These are phyloP conservation scores for Porites divaricata DNA, from an alignment of 92 coral and sea anemone genomes.

Conservation along the genomic window DNA sequence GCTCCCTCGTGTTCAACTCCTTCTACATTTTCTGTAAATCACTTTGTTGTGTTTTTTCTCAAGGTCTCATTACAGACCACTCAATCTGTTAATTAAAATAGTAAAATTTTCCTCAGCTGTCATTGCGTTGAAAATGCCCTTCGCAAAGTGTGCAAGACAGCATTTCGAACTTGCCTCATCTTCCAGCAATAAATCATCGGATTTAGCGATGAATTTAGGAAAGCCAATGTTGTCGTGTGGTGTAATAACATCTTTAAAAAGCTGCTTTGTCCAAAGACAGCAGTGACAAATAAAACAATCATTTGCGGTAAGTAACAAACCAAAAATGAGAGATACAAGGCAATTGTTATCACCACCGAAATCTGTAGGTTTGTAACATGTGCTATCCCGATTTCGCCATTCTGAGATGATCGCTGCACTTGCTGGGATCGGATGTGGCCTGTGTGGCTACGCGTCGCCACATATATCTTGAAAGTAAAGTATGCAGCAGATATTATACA, in stretches of 20 bases:
- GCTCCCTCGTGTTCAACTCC: too few species aligned
- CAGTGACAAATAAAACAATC: not conserved
- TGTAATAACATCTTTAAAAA: not conserved
- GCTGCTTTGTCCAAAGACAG: not conserved
- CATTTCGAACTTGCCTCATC: constrained; percentile 2
- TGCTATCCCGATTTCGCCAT: not conserved
- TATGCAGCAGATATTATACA: not conserved
- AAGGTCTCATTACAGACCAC: too few species aligned
- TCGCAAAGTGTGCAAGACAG: not conserved
- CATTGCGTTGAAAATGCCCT: not conserved
- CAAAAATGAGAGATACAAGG: constrained; percentile 2
- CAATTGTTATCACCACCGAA: not conserved
- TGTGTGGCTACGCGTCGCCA: not conserved
- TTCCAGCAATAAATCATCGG: constrained; percentile 14
- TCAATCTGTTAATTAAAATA: too few species aligned
- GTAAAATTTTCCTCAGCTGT: not conserved
- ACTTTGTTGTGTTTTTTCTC: too few species aligned
- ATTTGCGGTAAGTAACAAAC: constrained; percentile 3
- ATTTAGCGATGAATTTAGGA: not conserved
- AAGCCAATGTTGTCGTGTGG: not conserved
- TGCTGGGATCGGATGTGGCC: not conserved
- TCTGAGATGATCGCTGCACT: not conserved
- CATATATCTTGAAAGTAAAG: not conserved
- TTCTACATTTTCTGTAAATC: too few species aligned
- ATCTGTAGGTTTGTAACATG: not conserved